Evolutionary conservation across 2,797 vertebrate species (phyloP).

Genomic region (Chanos chanos): DNA sequence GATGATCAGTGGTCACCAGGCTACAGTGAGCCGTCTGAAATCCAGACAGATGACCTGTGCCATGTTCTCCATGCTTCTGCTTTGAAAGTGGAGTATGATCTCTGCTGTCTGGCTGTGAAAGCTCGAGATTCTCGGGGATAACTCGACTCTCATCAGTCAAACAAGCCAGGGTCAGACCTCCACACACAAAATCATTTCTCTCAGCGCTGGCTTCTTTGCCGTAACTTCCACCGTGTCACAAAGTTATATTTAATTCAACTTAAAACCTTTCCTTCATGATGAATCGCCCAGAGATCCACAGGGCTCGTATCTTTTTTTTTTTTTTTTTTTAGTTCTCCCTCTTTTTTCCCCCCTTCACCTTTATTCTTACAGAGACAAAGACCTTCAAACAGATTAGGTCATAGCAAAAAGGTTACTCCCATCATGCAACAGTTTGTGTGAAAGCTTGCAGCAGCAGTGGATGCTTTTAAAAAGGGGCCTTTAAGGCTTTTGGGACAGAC

Average conservation of each 20-base stretch:
- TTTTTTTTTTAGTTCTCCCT: not conserved
- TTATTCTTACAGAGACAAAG: constrained; percentile 43
- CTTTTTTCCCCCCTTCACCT: constrained; percentile 20
- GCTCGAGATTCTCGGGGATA: constrained; percentile 18
- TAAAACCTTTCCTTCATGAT: constrained; percentile 46
- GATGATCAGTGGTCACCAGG: too few species aligned
- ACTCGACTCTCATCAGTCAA: constrained; percentile 43
- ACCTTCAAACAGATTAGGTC: constrained; percentile 45
- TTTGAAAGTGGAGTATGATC: constrained; percentile 22
- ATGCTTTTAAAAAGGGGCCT: constrained; percentile 31
- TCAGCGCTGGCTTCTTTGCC: constrained; percentile 32
- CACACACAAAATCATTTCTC: constrained; percentile 45
- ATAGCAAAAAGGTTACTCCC: constrained; percentile 43
- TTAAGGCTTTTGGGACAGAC: constrained; percentile 37
- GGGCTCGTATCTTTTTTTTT: constrained; percentile 39
- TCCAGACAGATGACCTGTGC: not conserved
- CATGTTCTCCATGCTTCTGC: not conserved
- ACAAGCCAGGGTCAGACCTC: constrained; percentile 42
- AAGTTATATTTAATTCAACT: constrained; percentile 47
- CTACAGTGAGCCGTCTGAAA: too few species aligned
- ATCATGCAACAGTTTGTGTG: constrained; percentile 47
- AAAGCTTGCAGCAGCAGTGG: constrained; percentile 27
- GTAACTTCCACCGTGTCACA: constrained; percentile 42
- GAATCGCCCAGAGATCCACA: constrained; percentile 39
- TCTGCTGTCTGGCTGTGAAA: constrained; percentile 17